Evolutionary conservation across 2,113 vertebrate species (phyloP).

Genomic region (Neolamprologus sp.): DNA sequence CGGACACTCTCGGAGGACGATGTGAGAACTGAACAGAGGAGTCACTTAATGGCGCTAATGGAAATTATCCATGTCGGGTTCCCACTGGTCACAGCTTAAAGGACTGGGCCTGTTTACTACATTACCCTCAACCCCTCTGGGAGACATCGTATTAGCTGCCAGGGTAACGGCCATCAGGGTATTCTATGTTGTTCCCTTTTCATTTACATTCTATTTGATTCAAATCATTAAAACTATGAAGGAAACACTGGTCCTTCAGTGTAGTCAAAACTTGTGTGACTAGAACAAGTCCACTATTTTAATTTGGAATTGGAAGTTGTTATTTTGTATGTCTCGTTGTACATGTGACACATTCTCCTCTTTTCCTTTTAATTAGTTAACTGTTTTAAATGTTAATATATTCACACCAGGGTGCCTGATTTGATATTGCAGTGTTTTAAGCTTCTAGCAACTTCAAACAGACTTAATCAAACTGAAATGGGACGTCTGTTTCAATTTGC

Average conservation of each 20-base stretch:
- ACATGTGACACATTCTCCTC: neutral
- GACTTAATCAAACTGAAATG: neutral
- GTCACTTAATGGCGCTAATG: slow-evolving; percentile 35
- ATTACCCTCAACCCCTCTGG: slow-evolving; percentile 4
- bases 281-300: neutral
- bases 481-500: neutral
- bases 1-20: neutral
- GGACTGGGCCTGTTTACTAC: slow-evolving; percentile 12
- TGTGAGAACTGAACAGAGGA: neutral
- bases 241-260: neutral
- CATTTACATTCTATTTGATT: neutral
- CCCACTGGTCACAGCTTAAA: slow-evolving; percentile 34
- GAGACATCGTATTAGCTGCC: neutral
- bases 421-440: neutral
- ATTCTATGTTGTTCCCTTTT: neutral
- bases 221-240: neutral
- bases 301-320: neutral
- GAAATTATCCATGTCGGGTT: slow-evolving; percentile 1
- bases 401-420: neutral
- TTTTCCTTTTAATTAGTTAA: neutral
- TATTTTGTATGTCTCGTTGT: neutral
- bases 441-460: neutral
- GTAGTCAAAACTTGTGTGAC: neutral
- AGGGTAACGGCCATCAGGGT: neutral
- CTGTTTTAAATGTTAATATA: neutral